Percentiles rank a stretch among this genome's conserved stretches.
phyloP scores from a whole-genome alignment of 37 sponge, comb jelly and placozoan species.

The Mnemiopsis leidyi region DNA sequence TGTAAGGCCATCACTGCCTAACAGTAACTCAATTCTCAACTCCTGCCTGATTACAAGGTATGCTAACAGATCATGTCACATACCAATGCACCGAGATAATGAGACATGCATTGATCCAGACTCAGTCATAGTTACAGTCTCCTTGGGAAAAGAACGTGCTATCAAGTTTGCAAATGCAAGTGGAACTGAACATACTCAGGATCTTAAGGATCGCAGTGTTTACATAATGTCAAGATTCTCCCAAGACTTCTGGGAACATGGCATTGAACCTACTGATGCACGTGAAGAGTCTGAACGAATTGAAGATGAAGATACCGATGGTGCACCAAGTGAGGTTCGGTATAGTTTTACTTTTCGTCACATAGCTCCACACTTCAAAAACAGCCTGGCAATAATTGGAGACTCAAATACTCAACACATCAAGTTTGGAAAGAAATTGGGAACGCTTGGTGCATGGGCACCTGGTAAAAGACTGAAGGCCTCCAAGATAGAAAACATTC shows the following conservation, averaged over 20 bases:
- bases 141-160: background rate
- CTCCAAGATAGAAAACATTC: background rate
- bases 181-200: background rate
- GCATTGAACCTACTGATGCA: background rate
- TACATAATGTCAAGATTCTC: background rate
- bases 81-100: background rate
- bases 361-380: background rate
- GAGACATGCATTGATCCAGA: background rate
- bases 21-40: background rate
- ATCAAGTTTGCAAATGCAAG: background rate
- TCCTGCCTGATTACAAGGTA: background rate
- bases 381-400: background rate
- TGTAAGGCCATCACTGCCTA: background rate
- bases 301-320: background rate
- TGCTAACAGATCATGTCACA: background rate
- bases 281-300: too few relatives aligned
- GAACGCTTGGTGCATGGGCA: background rate
- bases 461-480: background rate
- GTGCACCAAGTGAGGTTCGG: background rate
- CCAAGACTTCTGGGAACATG: background rate
- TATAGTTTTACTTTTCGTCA: background rate
- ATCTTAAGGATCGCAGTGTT: background rate
- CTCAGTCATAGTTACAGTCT: background rate
- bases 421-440: background rate
- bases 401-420: background rate